Evolutionary conservation across 2,113 vertebrate species (phyloP).

Genomic region (Lagopus leucura): DNA sequence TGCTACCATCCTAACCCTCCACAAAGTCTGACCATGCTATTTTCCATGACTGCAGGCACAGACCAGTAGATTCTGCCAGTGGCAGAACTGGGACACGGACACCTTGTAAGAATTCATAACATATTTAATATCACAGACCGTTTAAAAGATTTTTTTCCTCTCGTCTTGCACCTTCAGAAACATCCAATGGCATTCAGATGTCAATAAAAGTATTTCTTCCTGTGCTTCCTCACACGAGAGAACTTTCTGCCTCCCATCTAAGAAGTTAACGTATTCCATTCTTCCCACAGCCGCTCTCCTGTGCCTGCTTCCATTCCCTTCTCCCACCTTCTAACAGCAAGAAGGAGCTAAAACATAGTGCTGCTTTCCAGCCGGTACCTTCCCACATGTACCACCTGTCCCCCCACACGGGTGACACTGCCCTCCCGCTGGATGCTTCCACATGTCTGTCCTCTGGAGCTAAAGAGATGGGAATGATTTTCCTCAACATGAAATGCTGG

Average conservation of each 20-base stretch:
- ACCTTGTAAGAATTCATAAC: not conserved
- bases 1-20: not conserved
- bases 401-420: not conserved
- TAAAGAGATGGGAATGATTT: conserved; percentile 55
- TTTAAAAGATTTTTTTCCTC: not conserved
- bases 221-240: not conserved
- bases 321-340: not conserved
- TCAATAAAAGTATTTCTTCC: not conserved
- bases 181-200: not conserved
- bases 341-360: conserved; percentile 1
- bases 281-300: not conserved
- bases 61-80: not conserved
- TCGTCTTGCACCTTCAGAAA: not conserved
- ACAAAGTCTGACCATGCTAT: not conserved
- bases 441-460: conserved; percentile 46
- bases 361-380: conserved; percentile 1
- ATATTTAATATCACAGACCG: not conserved
- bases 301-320: not conserved
- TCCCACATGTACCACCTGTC: conserved; percentile 8
- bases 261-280: not conserved
- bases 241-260: not conserved
- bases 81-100: fast-evolving
- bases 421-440: conserved; percentile 43
- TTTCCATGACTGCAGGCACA: not conserved
- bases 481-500: conserved; percentile 43